Evolutionary conservation across 2,797 vertebrate genomes (phyloP).

Genomic region (Fistularia tabacaria): DNA sequence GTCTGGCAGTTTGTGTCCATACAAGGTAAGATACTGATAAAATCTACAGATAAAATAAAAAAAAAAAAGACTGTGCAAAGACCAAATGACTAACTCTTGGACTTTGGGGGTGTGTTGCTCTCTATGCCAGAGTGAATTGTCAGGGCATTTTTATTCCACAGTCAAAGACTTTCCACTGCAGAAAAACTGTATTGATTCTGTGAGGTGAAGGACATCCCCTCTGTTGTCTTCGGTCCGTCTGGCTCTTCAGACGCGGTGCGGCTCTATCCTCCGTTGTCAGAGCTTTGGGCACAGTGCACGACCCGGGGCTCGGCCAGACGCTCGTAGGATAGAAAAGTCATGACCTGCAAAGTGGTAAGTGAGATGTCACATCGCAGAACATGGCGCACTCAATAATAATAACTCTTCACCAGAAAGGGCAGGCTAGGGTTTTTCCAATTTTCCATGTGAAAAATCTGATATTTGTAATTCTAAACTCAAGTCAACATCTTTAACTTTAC

Average conservation of each 20-base stretch:
- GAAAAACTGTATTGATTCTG: constrained; percentile 35
- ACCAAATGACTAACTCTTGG: too few relatives aligned
- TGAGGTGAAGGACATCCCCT: constrained; percentile 34
- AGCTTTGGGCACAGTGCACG: constrained; percentile 61
- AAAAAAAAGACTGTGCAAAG: neutral
- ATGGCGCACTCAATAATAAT: constrained; percentile 12
- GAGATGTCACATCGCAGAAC: constrained; percentile 31
- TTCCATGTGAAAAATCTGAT: too few relatives aligned
- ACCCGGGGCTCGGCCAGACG: constrained; percentile 71
- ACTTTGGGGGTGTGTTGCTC: too few relatives aligned
- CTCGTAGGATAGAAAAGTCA: constrained; percentile 77
- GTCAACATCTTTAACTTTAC: too few relatives aligned
- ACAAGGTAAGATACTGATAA: constrained; percentile 10
- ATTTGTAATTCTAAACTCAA: too few relatives aligned
- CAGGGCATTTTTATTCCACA: constrained; percentile 29
- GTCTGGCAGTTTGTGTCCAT: constrained; percentile 4
- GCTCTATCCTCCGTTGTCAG: constrained; percentile 65
- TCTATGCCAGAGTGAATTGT: neutral
- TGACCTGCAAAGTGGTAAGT: constrained; percentile 64
- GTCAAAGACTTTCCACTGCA: constrained; percentile 18
- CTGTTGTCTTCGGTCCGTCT: constrained; percentile 11
- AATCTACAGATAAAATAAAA: constrained; percentile 8
- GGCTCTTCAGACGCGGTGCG: constrained; percentile 15
- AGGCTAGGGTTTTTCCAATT: too few relatives aligned
- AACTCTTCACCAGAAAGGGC: neutral